A percentile compares a stretch with the other conserved stretches of the same genome.
Evolutionary conservation across 2,113 vertebrate genomes (phyloP).

Genomic region (Hippocampus mohnikei): DNA sequence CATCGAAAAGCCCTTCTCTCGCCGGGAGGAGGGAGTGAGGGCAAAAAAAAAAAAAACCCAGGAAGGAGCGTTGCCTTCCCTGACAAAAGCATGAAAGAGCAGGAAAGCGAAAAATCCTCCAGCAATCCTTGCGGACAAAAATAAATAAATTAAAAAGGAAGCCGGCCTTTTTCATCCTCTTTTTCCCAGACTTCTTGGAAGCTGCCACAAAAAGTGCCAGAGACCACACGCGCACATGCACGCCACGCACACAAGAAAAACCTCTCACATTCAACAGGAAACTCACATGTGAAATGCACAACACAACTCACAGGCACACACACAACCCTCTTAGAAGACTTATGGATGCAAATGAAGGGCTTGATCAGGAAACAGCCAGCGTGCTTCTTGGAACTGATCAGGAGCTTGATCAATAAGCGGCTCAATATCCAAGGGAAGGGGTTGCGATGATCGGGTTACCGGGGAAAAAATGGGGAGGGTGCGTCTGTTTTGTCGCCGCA

Average conservation of each 20-base stretch:
- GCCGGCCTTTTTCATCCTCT: slow-evolving; percentile 15
- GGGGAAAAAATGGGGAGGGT: background rate
- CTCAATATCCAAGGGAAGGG: slow-evolving; percentile 35
- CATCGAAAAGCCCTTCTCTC: slow-evolving; percentile 2
- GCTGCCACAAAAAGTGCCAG: slow-evolving; percentile 15
- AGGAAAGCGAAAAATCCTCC: slow-evolving; percentile 21
- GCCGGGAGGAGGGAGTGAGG: background rate
- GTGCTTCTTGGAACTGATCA: slow-evolving; percentile 31
- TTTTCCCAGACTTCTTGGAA: slow-evolving; percentile 20
- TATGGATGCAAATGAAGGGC: slow-evolving; percentile 67
- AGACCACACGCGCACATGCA: background rate
- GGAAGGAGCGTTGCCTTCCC: slow-evolving; percentile 17
- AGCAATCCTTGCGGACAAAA: slow-evolving; percentile 29
- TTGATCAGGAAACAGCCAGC: slow-evolving; percentile 45
- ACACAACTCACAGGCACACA: background rate
- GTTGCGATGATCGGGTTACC: slow-evolving; percentile 26
- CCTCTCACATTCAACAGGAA: background rate
- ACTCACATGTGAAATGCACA: too few species aligned
- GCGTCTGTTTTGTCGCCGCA: too few species aligned
- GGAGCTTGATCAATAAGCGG: slow-evolving; percentile 20
- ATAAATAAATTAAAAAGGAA: background rate
- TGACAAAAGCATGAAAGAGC: slow-evolving; percentile 31
- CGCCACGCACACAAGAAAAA: too few species aligned
- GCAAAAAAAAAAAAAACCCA: background rate
- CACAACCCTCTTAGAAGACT: slow-evolving; percentile 18